Conservation (phyloP, 2,797 vertebrate species). For the Spatula clypeata region DNA sequence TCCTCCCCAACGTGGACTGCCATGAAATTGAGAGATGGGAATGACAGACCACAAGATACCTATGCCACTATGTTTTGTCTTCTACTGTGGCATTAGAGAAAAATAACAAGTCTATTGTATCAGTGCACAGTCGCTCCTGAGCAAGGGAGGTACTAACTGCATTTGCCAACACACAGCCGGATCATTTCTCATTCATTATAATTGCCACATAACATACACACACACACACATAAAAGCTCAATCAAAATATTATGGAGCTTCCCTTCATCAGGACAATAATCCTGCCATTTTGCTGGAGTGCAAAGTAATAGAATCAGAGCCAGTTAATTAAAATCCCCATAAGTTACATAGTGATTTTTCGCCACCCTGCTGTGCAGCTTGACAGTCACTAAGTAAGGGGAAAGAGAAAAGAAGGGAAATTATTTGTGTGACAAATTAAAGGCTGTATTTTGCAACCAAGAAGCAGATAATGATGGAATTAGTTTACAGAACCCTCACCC, state of each 20-base stretch:
- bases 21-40: accelerated
- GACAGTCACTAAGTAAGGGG: background rate
- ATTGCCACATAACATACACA: background rate
- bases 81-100: background rate
- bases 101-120: background rate
- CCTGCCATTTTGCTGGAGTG: background rate
- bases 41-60: background rate
- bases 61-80: background rate
- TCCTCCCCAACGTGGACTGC: accelerated
- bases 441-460: background rate
- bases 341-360: background rate
- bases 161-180: background rate
- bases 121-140: background rate
- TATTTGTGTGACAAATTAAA: background rate
- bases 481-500: background rate
- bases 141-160: background rate
- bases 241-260: background rate
- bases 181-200: background rate
- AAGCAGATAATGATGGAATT: background rate
- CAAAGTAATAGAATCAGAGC: background rate
- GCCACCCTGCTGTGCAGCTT: background rate
- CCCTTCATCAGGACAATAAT: background rate
- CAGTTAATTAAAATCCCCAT: conserved; percentile 13
- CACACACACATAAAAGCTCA: background rate
- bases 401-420: background rate